Evolutionary conservation across 2,797 vertebrate genomes (phyloP).

Genomic region (Lithobates sylvaticus): DNA sequence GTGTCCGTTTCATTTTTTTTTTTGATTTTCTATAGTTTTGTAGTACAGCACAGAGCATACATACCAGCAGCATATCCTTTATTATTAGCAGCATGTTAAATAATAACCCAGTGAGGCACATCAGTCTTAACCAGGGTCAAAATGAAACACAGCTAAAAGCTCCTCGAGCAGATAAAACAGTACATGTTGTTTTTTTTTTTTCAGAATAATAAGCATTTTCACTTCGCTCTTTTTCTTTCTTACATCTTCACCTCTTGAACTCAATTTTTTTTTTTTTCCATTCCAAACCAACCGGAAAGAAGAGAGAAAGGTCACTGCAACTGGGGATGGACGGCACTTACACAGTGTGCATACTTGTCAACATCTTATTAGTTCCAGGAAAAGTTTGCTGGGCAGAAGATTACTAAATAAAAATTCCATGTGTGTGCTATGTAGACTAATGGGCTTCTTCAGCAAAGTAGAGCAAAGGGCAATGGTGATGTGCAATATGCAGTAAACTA

Average conservation of each 20-base stretch:
- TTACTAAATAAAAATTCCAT: not conserved
- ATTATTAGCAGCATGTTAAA: not conserved
- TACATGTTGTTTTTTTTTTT: not conserved
- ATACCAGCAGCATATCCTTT: not conserved
- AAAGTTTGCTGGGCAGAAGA: not conserved
- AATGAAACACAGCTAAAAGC: not conserved
- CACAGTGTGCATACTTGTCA: slow-evolving; percentile 6
- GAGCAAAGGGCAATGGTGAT: not conserved
- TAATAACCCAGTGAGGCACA: not conserved
- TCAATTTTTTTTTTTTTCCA: not conserved
- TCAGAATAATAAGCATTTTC: not conserved
- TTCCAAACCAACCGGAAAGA: not conserved
- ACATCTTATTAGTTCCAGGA: not conserved
- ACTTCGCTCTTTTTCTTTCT: not conserved
- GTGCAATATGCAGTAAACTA: not conserved
- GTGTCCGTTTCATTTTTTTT: not conserved
- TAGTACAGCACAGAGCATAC: not conserved
- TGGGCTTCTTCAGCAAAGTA: not conserved
- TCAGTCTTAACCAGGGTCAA: not conserved
- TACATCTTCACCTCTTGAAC: slow-evolving; percentile 6
- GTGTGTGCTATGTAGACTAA: not conserved
- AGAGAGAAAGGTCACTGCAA: not conserved
- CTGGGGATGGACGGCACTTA: not conserved
- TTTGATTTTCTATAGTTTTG: not conserved
- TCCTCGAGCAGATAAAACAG: not conserved